Percentiles rank a stretch among this genome's conserved stretches.
These are phyloP conservation scores for Cyclophora albipunctata DNA, from an alignment of 2,888 invertebrate genomes.

Conservation along the genomic window DNA sequence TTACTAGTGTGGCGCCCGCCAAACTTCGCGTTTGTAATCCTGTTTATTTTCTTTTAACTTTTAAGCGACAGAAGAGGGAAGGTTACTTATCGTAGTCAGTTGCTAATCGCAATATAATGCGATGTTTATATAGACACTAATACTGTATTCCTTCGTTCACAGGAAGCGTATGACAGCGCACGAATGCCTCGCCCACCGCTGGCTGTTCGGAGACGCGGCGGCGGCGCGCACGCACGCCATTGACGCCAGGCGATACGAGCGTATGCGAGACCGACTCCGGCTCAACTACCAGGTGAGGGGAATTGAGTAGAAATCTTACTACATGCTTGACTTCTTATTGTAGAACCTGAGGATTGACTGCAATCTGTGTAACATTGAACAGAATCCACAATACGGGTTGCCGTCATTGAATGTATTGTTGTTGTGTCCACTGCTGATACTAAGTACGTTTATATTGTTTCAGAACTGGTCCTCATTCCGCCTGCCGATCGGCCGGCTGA, in stretches of 20 bases:
- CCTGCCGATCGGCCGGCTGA: conserved; percentile 95
- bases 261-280: conserved; percentile 90
- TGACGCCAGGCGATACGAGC: conserved; percentile 88
- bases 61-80: no score
- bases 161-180: conserved; percentile 98
- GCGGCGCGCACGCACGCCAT: conserved; percentile 83
- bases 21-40: neutral
- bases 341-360: no score
- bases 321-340: neutral
- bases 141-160: conserved; percentile 1
- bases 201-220: conserved; percentile 93
- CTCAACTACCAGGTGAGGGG: conserved; percentile 78
- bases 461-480: conserved; percentile 81
- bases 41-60: neutral
- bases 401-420: no score
- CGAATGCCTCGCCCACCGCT: conserved; percentile 95
- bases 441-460: neutral
- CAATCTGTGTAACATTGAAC: no score
- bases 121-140: no score
- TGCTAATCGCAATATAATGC: no score
- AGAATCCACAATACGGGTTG: no score
- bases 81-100: no score
- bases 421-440: neutral
- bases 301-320: conserved; percentile 34
- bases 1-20: no score